Evolutionary conservation across 1,140 invertebrate species (phyloP), one percentile per base, ranked within the genome.

Genomic region (Sycobia sp.): DNA sequence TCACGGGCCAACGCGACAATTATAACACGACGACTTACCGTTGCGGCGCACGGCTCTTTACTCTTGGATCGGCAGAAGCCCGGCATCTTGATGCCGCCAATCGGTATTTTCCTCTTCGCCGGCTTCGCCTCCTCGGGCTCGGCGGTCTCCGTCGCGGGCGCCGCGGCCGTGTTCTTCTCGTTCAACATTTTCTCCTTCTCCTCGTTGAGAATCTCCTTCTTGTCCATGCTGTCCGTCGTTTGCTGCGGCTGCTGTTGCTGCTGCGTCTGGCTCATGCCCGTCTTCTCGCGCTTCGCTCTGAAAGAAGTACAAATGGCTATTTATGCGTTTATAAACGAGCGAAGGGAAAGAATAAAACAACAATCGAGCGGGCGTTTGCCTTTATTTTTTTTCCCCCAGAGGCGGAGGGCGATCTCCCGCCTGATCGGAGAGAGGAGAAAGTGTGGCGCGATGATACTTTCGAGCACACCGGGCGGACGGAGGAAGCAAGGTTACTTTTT

Each of bases 61-160:
- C 89, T 90, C 71, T 88, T 88, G 67, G 87, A 90, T 65, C 88
- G 86, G 58, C 89, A 91, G 71, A 92, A 91, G 27, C 90, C 90
- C 5, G 90, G 90, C 86, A 92, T 89, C 82, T 91, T 91, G 47
- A 92, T 90, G 13, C 89, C 90, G 32, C 90, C 90, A 66, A 91
- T 92, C 3, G 90, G 90, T 70, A 91, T 91, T 74, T 90, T 91
- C 67, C 74, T 82, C 73, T 89, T 91, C 9, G 88, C 89, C 1
- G 83, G 84, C 51, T 83, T 84, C 23, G 85, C 83, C 25, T 73
- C 67, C 62, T 76, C 82, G 51, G 27, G 29, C 68, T 84, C 84
- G 4, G 73, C 59, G 25, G 81, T 71, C 43, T 73, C 69, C 62
- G 75, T 70, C 22, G 73, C 69, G 22, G 73, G 73, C 54, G 72